phyloP scores from a whole-genome alignment of 2,888 invertebrate species.

The Pristionchus arcanus region DNA sequence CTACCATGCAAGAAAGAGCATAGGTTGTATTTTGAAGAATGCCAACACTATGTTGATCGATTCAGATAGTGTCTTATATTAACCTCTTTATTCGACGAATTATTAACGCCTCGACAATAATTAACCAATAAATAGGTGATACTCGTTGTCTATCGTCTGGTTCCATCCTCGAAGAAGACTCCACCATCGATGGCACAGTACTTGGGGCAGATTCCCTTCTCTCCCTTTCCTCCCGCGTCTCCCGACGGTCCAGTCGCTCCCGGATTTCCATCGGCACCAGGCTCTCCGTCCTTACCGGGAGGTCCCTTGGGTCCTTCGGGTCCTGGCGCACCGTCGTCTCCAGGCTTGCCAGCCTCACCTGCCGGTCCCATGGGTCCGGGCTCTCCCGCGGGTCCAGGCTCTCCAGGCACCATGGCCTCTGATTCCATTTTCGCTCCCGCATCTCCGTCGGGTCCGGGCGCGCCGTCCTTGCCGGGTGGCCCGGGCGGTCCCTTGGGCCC shows the following conservation, averaged over 20 bases:
- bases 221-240: background rate
- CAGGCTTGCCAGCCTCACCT: constrained; percentile 64
- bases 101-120: background rate
- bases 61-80: too few species aligned
- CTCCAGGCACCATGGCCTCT: constrained; percentile 61
- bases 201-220: background rate
- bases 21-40: too few species aligned
- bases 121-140: background rate
- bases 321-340: constrained; percentile 62
- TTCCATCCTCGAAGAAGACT: constrained; percentile 32
- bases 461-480: constrained; percentile 64
- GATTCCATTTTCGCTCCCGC: constrained; percentile 64
- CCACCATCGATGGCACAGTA: constrained; percentile 21
- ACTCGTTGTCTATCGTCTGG: background rate
- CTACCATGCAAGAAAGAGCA: too few species aligned
- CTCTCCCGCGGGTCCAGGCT: constrained; percentile 64
- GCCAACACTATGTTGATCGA: too few species aligned
- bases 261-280: constrained; percentile 61
- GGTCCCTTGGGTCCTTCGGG: constrained; percentile 63
- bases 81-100: background rate
- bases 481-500: constrained; percentile 66
- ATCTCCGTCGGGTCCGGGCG: constrained; percentile 65
- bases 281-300: constrained; percentile 62
- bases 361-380: constrained; percentile 66
- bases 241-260: constrained; percentile 24